These are phyloP conservation scores for Ephydatia muelleri DNA, from an alignment of 37 sponge, comb jelly and placozoan genomes.

Conservation along the genomic window DNA sequence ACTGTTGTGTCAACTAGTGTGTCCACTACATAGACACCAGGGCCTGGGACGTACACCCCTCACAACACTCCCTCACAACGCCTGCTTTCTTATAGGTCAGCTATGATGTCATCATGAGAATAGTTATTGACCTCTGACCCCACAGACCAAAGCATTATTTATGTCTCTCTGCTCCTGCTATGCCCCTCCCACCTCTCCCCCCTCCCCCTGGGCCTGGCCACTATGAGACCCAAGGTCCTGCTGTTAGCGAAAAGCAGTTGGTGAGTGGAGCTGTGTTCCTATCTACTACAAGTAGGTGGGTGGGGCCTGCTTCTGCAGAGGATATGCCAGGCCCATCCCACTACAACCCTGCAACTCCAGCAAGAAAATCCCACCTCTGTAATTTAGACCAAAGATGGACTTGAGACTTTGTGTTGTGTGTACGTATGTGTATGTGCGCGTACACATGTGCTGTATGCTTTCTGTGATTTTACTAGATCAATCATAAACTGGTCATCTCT, in stretches of 20 bases:
- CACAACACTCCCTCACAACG: not conserved
- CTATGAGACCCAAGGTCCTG: slow-evolving; percentile 68
- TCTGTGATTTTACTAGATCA: too few relatives aligned
- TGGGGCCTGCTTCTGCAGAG: slow-evolving; percentile 2
- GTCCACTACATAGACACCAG: slow-evolving; percentile 61
- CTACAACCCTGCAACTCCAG: slow-evolving; percentile 40
- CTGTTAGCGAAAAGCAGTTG: slow-evolving; percentile 8
- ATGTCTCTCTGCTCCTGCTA: slow-evolving; percentile 87
- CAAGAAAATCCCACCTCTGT: slow-evolving; percentile 53
- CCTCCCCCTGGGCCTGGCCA: slow-evolving; percentile 90
- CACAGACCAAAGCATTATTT: slow-evolving; percentile 68
- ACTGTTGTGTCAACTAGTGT: not conserved
- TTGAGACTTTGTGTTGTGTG: not conserved
- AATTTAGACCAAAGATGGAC: slow-evolving; percentile 57
- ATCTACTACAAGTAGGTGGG: slow-evolving; percentile 69
- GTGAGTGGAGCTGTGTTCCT: slow-evolving; percentile 59
- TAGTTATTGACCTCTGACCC: not conserved
- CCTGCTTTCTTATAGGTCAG: not conserved
- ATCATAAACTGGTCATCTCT: too few relatives aligned
- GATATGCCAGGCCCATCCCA: slow-evolving; percentile 10
- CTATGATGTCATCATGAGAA: not conserved
- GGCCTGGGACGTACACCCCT: slow-evolving; percentile 79
- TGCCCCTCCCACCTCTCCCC: slow-evolving; percentile 82
- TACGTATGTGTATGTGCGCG: not conserved
- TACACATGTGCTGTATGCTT: too few relatives aligned